phyloP scores from a whole-genome alignment of 2,888 invertebrate species.

The Sympetrum striolatum region DNA sequence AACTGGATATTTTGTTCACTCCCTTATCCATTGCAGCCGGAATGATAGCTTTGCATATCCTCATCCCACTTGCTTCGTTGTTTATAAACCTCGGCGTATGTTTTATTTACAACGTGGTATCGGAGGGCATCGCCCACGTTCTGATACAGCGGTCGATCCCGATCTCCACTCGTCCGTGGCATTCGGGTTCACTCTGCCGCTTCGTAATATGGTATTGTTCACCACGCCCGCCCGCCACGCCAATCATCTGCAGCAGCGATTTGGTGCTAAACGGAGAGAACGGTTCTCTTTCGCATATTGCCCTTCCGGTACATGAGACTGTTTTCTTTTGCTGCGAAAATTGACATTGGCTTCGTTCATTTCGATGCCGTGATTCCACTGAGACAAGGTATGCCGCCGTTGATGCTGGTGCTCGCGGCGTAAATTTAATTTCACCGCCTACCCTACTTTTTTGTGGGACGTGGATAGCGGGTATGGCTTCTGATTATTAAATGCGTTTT shows the following conservation, averaged over 20 bases:
- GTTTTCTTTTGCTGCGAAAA: background rate
- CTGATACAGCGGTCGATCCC: background rate
- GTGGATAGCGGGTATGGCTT: too few relatives aligned
- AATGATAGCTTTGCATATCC: background rate
- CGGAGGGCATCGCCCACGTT: background rate
- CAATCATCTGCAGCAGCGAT: background rate
- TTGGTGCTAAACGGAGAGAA: too few relatives aligned
- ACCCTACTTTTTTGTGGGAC: background rate
- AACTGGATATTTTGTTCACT: background rate
- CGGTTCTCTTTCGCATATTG: background rate
- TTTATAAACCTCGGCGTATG: background rate
- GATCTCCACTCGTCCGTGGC: background rate
- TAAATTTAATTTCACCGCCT: background rate
- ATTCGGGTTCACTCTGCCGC: background rate
- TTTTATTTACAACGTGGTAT: background rate
- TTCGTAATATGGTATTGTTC: background rate
- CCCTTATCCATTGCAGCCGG: background rate
- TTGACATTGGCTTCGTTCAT: too few relatives aligned
- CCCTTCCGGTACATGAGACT: too few relatives aligned
- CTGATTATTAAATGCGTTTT: too few relatives aligned
- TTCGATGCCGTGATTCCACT: background rate
- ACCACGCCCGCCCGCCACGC: background rate
- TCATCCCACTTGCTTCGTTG: background rate
- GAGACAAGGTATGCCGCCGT: background rate
- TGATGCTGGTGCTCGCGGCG: background rate